phyloP scores from a whole-genome alignment of 1,140 invertebrate species.

The Manduca sexta region DNA sequence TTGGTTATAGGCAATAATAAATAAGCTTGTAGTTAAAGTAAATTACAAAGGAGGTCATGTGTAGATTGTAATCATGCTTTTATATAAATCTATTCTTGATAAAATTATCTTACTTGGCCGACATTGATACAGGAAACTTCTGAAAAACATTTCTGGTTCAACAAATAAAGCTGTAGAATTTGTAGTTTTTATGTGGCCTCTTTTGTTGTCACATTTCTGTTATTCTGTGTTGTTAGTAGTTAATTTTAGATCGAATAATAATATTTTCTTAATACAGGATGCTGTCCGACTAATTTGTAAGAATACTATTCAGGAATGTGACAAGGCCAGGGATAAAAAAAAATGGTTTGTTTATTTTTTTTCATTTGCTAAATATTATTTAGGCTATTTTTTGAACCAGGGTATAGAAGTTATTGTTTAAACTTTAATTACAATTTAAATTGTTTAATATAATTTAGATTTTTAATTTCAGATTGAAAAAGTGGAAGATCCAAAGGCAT shows the following conservation, averaged over 20 bases:
- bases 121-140: too few species aligned
- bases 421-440: too few species aligned
- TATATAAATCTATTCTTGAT: too few species aligned
- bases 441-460: constrained; percentile 5
- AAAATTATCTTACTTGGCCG: too few species aligned
- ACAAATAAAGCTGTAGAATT: constrained; percentile 14
- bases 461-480: constrained; percentile 80
- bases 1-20: background rate
- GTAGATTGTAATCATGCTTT: constrained; percentile 2
- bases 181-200: constrained; percentile 36
- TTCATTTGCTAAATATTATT: constrained; percentile 14
- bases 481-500: constrained; percentile 83
- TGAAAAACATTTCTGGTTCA: constrained; percentile 34
- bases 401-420: constrained; percentile 16
- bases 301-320: constrained; percentile 42
- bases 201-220: constrained; percentile 34
- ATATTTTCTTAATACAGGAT: constrained; percentile 46
- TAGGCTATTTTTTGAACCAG: constrained; percentile 33
- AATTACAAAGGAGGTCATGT: constrained; percentile 43
- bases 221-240: background rate
- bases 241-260: background rate
- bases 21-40: background rate
- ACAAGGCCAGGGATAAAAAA: constrained; percentile 40
- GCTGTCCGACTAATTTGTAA: constrained; percentile 38
- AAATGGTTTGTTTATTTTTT: constrained; percentile 48